phyloP scores from a whole-genome alignment of 2,888 invertebrate species.

The Phytoseiulus persimilis region DNA sequence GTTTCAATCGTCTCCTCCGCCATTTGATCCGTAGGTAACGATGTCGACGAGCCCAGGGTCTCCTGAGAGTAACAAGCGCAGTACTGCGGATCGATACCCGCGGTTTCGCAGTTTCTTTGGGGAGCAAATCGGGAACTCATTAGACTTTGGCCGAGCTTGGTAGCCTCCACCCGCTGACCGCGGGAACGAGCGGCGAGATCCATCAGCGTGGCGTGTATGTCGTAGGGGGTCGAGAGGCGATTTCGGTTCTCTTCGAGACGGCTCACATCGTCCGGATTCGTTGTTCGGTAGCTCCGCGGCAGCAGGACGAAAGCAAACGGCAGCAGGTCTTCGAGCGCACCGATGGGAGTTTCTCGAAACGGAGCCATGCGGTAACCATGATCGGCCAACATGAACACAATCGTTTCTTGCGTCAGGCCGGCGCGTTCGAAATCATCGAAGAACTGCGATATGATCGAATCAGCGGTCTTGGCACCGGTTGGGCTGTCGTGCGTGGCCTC shows the following conservation, averaged over 20 bases:
- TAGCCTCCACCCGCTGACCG: neutral
- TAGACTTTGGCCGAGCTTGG: neutral
- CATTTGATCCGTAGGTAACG: neutral
- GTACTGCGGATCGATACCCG: neutral
- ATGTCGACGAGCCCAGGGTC: neutral
- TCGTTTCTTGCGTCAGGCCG: neutral
- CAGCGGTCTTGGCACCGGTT: neutral
- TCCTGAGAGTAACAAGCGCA: neutral
- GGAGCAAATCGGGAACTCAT: neutral
- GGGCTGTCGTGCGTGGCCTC: constrained; percentile 13
- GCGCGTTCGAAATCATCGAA: neutral
- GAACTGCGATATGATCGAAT: neutral
- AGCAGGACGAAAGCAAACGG: constrained; percentile 19
- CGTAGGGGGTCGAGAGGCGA: neutral
- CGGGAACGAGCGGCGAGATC: neutral
- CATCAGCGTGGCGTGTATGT: neutral
- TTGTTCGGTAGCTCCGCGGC: neutral
- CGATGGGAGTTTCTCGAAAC: constrained; percentile 12
- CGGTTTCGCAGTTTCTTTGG: neutral
- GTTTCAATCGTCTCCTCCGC: neutral
- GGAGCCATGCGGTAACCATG: neutral
- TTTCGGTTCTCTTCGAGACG: neutral
- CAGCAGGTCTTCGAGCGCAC: neutral
- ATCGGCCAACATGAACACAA: neutral
- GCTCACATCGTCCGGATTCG: neutral